Evolutionary conservation across 2,888 invertebrate genomes (phyloP), one percentile per base, ranked within the genome.

Genomic region (Tachystola acroxantha): DNA sequence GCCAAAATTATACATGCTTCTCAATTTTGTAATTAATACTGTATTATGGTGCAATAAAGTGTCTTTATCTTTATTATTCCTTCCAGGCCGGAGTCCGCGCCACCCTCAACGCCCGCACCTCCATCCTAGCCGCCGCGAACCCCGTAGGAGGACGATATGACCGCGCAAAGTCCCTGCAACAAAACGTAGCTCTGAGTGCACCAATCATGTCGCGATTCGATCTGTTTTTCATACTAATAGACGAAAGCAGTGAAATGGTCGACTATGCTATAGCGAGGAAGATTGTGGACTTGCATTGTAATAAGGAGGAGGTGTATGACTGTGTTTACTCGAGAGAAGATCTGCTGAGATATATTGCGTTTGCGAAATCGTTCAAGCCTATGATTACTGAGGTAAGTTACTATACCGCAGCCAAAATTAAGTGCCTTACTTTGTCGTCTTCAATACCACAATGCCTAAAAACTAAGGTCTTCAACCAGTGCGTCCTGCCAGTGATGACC

Each of bases 141-240:
- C 99, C 99, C 0, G 92, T 98, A 20, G 96, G 96, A n/a, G 98
- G 99, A 0, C 91, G 98, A 20, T 99, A 99, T 77, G 98, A 99
- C 78, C 90, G 97, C 27, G 91, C 95, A 0, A 97, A 96, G 68
- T 96, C 97, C 0, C 82, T 99, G 3, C 96, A 97, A 57, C 97
- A 98, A 68, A 99, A 99, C 74, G 94, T 99, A 1, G 90, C 93
- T 0, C 84, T 99, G 10, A 93, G 96, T 0, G 97, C 99, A 0
- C 99, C 99, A 0, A 98, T 99, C 60, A 98, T 99, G 98, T 99
- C 99, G 0, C 91, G 99, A 52, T 99, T 99, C 77, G 99, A 99
- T 80, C 86, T 99, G 10, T 99, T 99, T 87, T 99, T 99, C 81
- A 96, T 99, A 50, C 88, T 99, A 1, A 95, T 99, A 16, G 99